A percentile compares a stretch with the other conserved stretches of the same genome.
phyloP scores from a whole-genome alignment of 1,140 invertebrate genomes.

The Hypsibius dujardini region DNA sequence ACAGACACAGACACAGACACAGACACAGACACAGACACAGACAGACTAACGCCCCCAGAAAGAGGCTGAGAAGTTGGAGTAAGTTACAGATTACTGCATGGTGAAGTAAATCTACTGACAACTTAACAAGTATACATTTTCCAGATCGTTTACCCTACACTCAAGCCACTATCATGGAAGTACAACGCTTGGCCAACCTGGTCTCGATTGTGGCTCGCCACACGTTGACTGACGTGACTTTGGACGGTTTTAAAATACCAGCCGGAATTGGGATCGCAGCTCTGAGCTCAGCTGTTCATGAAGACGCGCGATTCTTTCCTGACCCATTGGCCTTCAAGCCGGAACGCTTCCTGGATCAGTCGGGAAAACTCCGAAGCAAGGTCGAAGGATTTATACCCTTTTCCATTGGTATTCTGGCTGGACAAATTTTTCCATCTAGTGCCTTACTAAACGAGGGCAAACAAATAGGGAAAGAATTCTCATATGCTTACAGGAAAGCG shows the following conservation, averaged over 20 bases:
- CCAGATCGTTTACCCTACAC: neutral
- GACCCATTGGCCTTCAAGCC: slow-evolving; percentile 50
- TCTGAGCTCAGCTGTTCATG: slow-evolving; percentile 63
- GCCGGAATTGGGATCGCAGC: slow-evolving; percentile 49
- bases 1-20: no score
- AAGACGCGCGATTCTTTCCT: slow-evolving; percentile 44
- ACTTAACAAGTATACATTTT: neutral
- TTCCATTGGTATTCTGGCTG: no score
- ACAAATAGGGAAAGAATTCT: no score
- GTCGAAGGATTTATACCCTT: slow-evolving; percentile 53
- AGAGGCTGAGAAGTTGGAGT: no score
- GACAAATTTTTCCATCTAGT: slow-evolving; percentile 70
- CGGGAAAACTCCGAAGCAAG: slow-evolving; percentile 42
- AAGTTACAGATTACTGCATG: neutral
- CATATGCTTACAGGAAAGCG: no score
- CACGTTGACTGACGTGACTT: neutral
- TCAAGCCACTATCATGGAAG: slow-evolving; percentile 1
- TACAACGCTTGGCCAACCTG: neutral
- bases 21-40: no score
- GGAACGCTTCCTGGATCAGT: slow-evolving; percentile 47
- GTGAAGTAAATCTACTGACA: neutral
- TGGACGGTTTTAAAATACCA: slow-evolving; percentile 41
- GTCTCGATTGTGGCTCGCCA: neutral
- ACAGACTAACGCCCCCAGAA: no score
- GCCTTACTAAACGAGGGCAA: no score